Evolutionary conservation across 2,888 invertebrate species (phyloP).

Genomic region (Brenthis ino): DNA sequence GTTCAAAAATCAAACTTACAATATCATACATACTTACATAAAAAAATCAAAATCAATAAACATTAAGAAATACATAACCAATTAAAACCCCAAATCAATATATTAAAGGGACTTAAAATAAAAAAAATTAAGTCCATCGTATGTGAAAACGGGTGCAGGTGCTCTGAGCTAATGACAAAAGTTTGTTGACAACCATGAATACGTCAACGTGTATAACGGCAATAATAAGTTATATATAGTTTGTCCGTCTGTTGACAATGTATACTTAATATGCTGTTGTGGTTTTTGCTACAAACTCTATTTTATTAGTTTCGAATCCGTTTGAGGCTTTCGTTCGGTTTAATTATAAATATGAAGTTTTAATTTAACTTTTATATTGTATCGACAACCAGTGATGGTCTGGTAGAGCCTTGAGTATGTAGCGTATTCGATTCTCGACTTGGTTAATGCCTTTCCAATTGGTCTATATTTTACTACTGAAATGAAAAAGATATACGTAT

Average conservation of each 20-base stretch:
- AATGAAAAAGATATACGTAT: too few species aligned
- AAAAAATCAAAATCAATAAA: too few species aligned
- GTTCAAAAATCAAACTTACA: too few species aligned
- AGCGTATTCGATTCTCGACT: too few species aligned
- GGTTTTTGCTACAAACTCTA: slow-evolving; percentile 25
- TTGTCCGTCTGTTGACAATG: slow-evolving; percentile 29
- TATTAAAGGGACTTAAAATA: not conserved
- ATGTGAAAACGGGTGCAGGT: slow-evolving; percentile 25
- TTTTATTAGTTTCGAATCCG: slow-evolving; percentile 27
- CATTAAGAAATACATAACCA: not conserved
- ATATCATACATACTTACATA: too few species aligned
- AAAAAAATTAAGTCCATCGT: slow-evolving; percentile 7
- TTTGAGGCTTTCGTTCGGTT: slow-evolving; percentile 1
- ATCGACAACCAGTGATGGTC: not conserved
- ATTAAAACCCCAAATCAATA: not conserved
- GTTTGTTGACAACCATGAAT: slow-evolving; percentile 41
- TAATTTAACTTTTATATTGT: not conserved
- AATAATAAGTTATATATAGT: slow-evolving; percentile 44
- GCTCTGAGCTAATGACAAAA: slow-evolving; percentile 45
- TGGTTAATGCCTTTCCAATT: too few species aligned
- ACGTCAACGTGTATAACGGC: slow-evolving; percentile 39
- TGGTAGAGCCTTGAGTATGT: not conserved
- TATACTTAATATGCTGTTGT: slow-evolving; percentile 24
- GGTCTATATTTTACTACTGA: too few species aligned
- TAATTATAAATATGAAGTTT: not conserved